phyloP scores from a whole-genome alignment of 2,113 vertebrate species.

The rat (Rattus norvegicus) region GRCr8 NC_086020.1:136017001-136017500 shows the following conservation, averaged over 20 bases:
- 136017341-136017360: not conserved
- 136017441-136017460: no score
- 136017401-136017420: no score
- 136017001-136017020: not conserved
- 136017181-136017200: not conserved
- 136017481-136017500: no score
- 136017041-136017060: not conserved
- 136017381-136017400: not conserved
- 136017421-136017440: no score
- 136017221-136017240: not conserved
- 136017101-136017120: not conserved
- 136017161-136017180: not conserved
- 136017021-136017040: not conserved
- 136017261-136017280: not conserved
- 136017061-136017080: not conserved
- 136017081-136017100: not conserved
- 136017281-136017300: not conserved
- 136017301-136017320: not conserved
- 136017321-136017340: slow-evolving; percentile 5
- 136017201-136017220: not conserved
- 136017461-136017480: no score
- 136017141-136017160: not conserved
- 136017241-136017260: not conserved
- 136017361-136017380: not conserved
- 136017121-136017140: not conserved